phyloP scores from a whole-genome alignment of 2,888 invertebrate genomes.

The Osmoderma eremita region DNA sequence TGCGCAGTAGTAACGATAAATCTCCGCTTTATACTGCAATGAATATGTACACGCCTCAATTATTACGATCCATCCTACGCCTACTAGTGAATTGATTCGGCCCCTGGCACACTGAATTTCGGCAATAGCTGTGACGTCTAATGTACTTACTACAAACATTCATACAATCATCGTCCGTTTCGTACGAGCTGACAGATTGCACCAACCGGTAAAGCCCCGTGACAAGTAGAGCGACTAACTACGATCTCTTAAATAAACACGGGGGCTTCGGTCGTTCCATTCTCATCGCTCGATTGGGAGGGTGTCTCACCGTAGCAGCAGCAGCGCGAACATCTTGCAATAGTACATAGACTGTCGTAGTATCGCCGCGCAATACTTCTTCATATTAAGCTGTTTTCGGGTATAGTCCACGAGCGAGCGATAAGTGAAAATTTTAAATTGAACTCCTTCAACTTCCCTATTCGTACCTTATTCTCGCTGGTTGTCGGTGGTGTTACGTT shows the following conservation, averaged over 20 bases:
- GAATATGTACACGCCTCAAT: too few relatives aligned
- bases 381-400: conserved; percentile 50
- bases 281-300: conserved; percentile 40
- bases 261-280: conserved; percentile 45
- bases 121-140: too few relatives aligned
- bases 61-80: too few relatives aligned
- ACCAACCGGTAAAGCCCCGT: conserved; percentile 53
- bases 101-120: too few relatives aligned
- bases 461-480: neutral
- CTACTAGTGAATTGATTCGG: too few relatives aligned
- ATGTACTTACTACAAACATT: too few relatives aligned
- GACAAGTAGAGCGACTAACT: conserved; percentile 53
- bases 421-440: conserved; percentile 41
- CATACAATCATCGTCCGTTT: conserved; percentile 8
- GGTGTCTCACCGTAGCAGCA: neutral
- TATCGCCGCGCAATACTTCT: too few relatives aligned
- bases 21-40: too few relatives aligned
- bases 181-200: conserved; percentile 38
- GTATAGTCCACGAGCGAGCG: conserved; percentile 37
- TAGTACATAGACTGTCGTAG: conserved; percentile 41
- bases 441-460: conserved; percentile 35
- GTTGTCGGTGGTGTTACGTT: neutral
- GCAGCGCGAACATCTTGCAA: conserved; percentile 44
- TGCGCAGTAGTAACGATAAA: too few relatives aligned
- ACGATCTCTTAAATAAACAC: conserved; percentile 52